Base-by-base conservation (phyloP, 2,113 vertebrate species). In the Chiloscyllium plagiosum region DNA sequence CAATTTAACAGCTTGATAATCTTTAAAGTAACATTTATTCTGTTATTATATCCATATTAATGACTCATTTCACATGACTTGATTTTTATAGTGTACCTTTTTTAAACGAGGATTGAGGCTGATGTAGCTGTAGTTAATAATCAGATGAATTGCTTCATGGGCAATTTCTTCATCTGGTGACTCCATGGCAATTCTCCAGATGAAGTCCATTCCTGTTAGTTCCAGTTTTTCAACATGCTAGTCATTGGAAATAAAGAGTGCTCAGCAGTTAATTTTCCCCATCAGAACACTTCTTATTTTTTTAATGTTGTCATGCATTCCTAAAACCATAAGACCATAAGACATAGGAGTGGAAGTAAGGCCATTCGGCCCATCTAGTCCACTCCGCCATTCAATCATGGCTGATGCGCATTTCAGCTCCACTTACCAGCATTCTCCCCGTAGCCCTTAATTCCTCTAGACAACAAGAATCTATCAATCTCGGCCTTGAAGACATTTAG, bases 121-220 rank as follows among this genome's bases (percentile, higher is more conserved):
- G 96, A 99, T 99, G 96, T 99, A 99, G 98, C 99, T 99, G 96
- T 99, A 99, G 96, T 98, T 99, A 97, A 99, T 99, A 96, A 99
- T 99, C 96, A 99, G 97, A 50, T 99, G 99, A 97, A 99, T 99
- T 96, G 99, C 99, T 98, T 99, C 99, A 97, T 99, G 99, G 96
- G 99, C 99, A 96, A 99, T 99, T 97, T 99, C 99, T 97, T 99
- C 99, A 97, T 99, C 99, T 42, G 99, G 99, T 96, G 99, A 99
- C 97, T 99, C 99, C 98, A 99, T 99, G 96, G 99, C 99, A 96
- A 99, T 99, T 97, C 99, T 99, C 99, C 99, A 99, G 96, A 99
- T 99, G 97, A 99, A 99, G 97, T 99, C 99, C 99, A 99, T 99
- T 96, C 99, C 99, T 96, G 98, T 97, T 97, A 99, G 97, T 97